These are phyloP conservation scores for Sus scrofa DNA, from an alignment of 2,113 vertebrate species.

Conservation along the genomic window T2T-Sscrofa CM000813.6:83430501-83431000, in stretches of 20 bases:
- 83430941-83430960: too few species aligned
- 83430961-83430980: not conserved
- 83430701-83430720: not conserved
- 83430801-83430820: accelerated
- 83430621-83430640: not conserved
- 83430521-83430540: accelerated
- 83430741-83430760: not conserved
- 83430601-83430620: accelerated
- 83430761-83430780: not conserved
- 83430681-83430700: not conserved
- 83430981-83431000: not conserved
- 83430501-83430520: not conserved
- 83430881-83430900: not conserved
- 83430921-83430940: not conserved
- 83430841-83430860: not conserved
- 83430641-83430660: not conserved
- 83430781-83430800: too few species aligned
- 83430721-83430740: not conserved
- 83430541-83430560: not conserved
- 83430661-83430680: not conserved
- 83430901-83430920: not conserved
- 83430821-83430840: not conserved
- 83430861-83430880: not conserved
- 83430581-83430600: not conserved
- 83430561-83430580: not conserved